Percentiles rank a stretch among this genome's conserved stretches.
These are phyloP conservation scores for Formica exsecta DNA, from an alignment of 1,140 invertebrate genomes.

Conservation along the genomic window DNA sequence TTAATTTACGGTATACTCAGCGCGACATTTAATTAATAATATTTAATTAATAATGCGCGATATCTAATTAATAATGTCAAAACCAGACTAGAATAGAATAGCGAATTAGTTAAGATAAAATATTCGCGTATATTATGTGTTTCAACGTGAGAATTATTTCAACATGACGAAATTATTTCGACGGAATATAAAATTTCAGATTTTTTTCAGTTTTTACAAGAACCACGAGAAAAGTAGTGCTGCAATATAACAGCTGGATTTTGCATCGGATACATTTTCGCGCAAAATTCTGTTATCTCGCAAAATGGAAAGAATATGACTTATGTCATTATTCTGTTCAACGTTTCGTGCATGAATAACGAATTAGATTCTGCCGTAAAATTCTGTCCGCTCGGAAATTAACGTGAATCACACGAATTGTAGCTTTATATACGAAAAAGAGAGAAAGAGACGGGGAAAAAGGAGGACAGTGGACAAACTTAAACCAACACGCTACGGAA, in stretches of 20 bases:
- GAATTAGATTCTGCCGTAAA: constrained; percentile 43
- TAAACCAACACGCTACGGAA: constrained; percentile 18
- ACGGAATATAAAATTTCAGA: not conserved
- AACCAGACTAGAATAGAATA: not conserved
- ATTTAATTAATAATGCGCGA: not conserved
- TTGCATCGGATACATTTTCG: constrained; percentile 6
- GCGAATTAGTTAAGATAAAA: no score
- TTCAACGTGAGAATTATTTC: constrained; percentile 6
- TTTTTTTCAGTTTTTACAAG: not conserved
- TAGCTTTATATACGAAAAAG: not conserved
- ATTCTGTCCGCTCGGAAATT: constrained; percentile 48
- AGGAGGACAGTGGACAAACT: constrained; percentile 25
- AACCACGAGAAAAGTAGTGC: not conserved
- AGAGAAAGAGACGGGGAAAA: not conserved
- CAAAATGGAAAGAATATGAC: constrained; percentile 16
- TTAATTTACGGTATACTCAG: constrained; percentile 3
- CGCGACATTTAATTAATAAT: not conserved
- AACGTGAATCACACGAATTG: constrained; percentile 1
- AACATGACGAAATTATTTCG: no score
- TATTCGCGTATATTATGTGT: not conserved
- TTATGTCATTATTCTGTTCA: not conserved
- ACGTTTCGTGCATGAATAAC: constrained; percentile 48
- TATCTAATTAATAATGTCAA: not conserved
- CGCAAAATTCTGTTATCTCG: constrained; percentile 16
- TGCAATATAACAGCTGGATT: not conserved